These are phyloP conservation scores for Vespertilio murinus DNA, from an alignment of 2,797 vertebrate species.

Conservation along the genomic window DNA sequence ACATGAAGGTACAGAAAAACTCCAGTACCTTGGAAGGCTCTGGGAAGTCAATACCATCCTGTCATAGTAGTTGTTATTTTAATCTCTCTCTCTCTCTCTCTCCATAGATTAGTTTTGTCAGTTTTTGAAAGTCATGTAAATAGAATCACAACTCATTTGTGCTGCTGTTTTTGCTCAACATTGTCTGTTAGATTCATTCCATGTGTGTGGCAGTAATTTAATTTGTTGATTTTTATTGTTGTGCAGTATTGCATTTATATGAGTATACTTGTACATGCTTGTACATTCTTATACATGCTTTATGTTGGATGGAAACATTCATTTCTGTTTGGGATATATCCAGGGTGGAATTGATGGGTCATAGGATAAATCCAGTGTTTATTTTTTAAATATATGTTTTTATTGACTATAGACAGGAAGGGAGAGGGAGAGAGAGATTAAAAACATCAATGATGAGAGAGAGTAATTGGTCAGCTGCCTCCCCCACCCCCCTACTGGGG, in stretches of 20 bases:
- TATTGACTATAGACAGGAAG: no score
- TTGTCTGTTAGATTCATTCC: neutral
- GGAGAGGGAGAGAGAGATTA: no score
- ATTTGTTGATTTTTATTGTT: conserved; percentile 7
- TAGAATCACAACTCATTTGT: neutral
- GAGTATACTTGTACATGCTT: neutral
- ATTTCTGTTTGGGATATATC: neutral
- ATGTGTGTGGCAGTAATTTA: neutral
- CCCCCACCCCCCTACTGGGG: no score
- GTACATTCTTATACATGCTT: neutral
- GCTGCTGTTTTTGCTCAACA: conserved; percentile 6
- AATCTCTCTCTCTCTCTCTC: neutral
- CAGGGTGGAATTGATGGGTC: neutral
- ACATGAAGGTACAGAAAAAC: neutral
- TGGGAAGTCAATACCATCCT: neutral
- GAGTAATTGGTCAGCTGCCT: no score
- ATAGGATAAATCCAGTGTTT: neutral
- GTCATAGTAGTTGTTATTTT: neutral
- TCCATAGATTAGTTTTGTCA: neutral
- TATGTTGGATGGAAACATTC: neutral
- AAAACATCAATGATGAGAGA: no score
- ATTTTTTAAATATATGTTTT: no score
- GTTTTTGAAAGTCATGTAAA: neutral
- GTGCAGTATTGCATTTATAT: neutral
- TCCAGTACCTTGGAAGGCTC: neutral